These are phyloP conservation scores for Rhea pennata DNA, from an alignment of 2,113 vertebrate genomes.

Conservation along the genomic window DNA sequence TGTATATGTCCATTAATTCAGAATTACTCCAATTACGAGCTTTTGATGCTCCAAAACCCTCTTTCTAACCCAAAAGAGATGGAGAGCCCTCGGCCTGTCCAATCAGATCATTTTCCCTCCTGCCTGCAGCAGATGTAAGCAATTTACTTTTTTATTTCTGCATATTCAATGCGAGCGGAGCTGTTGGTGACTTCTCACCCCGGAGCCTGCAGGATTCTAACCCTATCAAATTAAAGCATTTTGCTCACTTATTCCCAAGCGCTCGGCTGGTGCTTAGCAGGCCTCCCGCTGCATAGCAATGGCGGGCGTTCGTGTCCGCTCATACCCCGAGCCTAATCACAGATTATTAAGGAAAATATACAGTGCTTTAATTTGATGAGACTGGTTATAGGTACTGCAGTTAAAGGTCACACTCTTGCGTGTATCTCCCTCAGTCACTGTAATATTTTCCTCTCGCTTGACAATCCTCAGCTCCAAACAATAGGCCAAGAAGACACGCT, in stretches of 20 bases:
- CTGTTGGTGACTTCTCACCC: conserved; percentile 93
- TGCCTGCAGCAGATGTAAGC: conserved; percentile 99
- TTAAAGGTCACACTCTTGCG: conserved; percentile 95
- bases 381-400: conserved; percentile 98
- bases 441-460: conserved; percentile 78
- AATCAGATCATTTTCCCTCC: conserved; percentile 94
- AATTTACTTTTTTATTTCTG: conserved; percentile 99
- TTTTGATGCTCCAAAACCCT: conserved; percentile 90
- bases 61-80: conserved; percentile 88
- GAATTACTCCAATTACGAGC: conserved; percentile 99
- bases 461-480: conserved; percentile 87
- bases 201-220: conserved; percentile 99
- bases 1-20: conserved; percentile 88
- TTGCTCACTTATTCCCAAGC: conserved; percentile 99
- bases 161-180: conserved; percentile 98
- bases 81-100: conserved; percentile 90
- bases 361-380: conserved; percentile 99
- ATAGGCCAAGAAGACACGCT: conserved; percentile 92
- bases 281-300: conserved; percentile 98
- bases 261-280: conserved; percentile 94
- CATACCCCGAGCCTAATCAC: conserved; percentile 97
- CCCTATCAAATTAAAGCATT: conserved; percentile 99
- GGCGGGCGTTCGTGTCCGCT: conserved; percentile 92
- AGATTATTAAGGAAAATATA: conserved; percentile 99
- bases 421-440: conserved; percentile 88